These are phyloP conservation scores for Nebria brevicollis DNA, from an alignment of 2,888 invertebrate genomes.

Conservation along the genomic window DNA sequence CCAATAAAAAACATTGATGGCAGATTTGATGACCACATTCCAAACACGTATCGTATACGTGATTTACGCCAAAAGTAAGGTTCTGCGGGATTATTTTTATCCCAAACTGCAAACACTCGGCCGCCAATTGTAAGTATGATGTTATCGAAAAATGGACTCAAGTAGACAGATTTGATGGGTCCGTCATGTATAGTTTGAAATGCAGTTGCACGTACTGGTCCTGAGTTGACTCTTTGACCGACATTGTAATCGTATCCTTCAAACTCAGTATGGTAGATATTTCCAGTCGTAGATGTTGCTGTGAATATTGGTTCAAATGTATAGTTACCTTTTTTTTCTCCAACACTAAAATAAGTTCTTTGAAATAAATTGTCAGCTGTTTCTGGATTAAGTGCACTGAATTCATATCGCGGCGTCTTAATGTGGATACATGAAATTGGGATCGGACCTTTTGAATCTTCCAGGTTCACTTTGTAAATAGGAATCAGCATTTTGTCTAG, in stretches of 20 bases:
- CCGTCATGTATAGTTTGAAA: slow-evolving; percentile 75
- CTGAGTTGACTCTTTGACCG: slow-evolving; percentile 70
- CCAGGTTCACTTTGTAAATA: slow-evolving; percentile 67
- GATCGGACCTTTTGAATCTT: slow-evolving; percentile 55
- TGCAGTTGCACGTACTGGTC: slow-evolving; percentile 63
- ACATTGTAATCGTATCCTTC: slow-evolving; percentile 75
- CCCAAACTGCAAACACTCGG: slow-evolving; percentile 79
- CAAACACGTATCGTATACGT: slow-evolving; percentile 68
- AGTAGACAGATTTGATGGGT: slow-evolving; percentile 68
- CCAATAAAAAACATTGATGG: slow-evolving; percentile 78
- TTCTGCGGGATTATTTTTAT: slow-evolving; percentile 65
- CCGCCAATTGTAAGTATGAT: slow-evolving; percentile 79
- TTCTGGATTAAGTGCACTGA: slow-evolving; percentile 17
- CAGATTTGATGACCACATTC: slow-evolving; percentile 80
- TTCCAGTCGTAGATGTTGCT: slow-evolving; percentile 55
- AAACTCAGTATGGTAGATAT: slow-evolving; percentile 68
- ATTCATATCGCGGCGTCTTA: background rate
- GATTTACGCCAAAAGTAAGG: slow-evolving; percentile 77
- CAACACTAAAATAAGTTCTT: slow-evolving; percentile 27
- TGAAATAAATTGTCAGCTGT: slow-evolving; percentile 12
- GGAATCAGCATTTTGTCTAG: slow-evolving; percentile 73
- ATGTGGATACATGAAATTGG: slow-evolving; percentile 22
- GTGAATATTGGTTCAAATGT: slow-evolving; percentile 20
- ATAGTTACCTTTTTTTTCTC: background rate
- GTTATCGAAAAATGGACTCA: slow-evolving; percentile 72